Evolutionary conservation across 2,797 vertebrate species (phyloP), one percentile per base, ranked within the genome.

Genomic region (Platyrinchus mystaceus): DNA sequence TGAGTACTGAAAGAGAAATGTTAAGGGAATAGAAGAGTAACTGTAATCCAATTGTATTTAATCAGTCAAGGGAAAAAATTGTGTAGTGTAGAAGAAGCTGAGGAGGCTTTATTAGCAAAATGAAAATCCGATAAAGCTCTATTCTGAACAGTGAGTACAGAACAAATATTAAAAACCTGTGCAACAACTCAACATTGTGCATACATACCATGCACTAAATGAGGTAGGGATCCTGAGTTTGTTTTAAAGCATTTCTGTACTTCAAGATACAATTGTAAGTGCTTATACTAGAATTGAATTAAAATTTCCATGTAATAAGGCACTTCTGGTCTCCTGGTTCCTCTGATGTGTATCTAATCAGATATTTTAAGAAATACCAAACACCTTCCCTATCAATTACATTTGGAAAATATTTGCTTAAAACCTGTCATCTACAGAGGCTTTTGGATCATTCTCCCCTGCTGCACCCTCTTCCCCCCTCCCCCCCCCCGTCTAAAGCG

Each of bases 131-230:
- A 16, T 66, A 17, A 32, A 84, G 32, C 43, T n/a, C 67, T 7
- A 22, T 78, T 64, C 55, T 84, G 50, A 73, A 44, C 58, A 39
- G 9, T 9, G 12, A 47, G 6, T 50, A 71, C 36, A 50, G 53
- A 68, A 59, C 14, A 71, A 76, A 71, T 44, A 5, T 52, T 64
- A 46, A 64, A 78, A 78, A 46, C 37, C 10, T 39, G 10, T 83
- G 79, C 52, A 39, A 3, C 52, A 69, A 4, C 26, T 90, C 49
- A 50, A 20, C 22, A 3, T 44, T 82, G 19, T 89, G 34, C 0
- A 0, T 52, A 37, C 0, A 0, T 52, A 41, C 22, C 9, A 10
- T 43, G 44, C 9, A 10, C 26, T 62, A n/a, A 89, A 30, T 2
- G 1, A 73, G 59, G 30, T 52, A 63, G 27, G 23, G 46, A 28